Evolutionary conservation across 2,113 vertebrate species (phyloP), one percentile per base, ranked within the genome.

Genomic region (Cyprinodon variegatus): DNA sequence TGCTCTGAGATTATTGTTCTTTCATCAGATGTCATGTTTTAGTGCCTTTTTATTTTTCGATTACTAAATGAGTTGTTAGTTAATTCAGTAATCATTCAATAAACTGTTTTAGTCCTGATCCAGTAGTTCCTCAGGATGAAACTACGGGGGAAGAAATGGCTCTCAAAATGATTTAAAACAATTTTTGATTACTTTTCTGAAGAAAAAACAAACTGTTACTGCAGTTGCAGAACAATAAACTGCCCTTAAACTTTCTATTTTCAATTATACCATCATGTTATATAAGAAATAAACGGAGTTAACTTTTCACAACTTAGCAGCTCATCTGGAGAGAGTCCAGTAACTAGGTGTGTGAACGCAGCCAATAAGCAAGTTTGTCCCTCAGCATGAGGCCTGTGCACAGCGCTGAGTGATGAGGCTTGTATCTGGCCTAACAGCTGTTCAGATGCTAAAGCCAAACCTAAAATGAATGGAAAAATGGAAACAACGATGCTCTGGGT

Each of bases 401-500:
- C 77, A 70, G 50, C 3, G 59, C 66, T 67, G 77, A 81, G 41
- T 60, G 72, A 88, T 86, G 79, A 86, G 74, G 57, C 73, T 64
- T 66, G 73, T n/a, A 60, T 61, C 84, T 45, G 77, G 77, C 29
- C 40, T n/a, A 78, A 39, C 85, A 82, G 81, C 78, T 86, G 78
- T 43, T 65, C 77, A 63, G 72, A 75, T 61, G 76, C 70, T 29
- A 41, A 70, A 86, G 79, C 79, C 84, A 81, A 70, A 79, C 15
- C 61, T 45, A 20, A 69, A 74, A 74, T 14, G 50, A 63, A 66
- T 29, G 15, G 22, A 40, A 81, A 74, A 69, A 72, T 77, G 57
- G 40, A 43, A n/a, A 73, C 20, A 53, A 62, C 61, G 15, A 15
- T 71, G 48, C 20, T 65, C 2, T 82, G 72, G 69, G 65, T 70